Percentiles rank a stretch among this genome's conserved stretches.
These are phyloP conservation scores for Mellilla xanthometata DNA, from an alignment of 2,888 invertebrate genomes.

Conservation along the genomic window DNA sequence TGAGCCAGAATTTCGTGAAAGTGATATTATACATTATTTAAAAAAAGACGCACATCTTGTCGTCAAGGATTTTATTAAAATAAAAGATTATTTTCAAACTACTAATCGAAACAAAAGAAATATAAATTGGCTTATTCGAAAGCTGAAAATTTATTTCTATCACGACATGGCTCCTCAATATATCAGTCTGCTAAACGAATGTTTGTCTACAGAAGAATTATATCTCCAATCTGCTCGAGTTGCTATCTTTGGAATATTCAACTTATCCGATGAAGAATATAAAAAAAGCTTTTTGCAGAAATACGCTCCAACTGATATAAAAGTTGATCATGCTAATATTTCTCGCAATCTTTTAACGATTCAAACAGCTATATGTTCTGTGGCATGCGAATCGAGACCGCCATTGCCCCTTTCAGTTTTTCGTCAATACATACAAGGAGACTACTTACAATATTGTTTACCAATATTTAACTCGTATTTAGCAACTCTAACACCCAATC, in stretches of 20 bases:
- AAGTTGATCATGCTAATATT: conserved; percentile 43
- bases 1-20: neutral
- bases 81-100: conserved; percentile 11
- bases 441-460: conserved; percentile 48
- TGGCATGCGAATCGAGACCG: conserved; percentile 46
- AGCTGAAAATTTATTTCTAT: conserved; percentile 18
- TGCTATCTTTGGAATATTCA: conserved; percentile 46
- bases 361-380: conserved; percentile 52
- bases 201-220: conserved; percentile 8
- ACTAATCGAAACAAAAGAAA: neutral
- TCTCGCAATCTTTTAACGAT: conserved; percentile 35
- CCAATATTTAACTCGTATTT: conserved; percentile 49
- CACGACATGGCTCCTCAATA: conserved; percentile 17
- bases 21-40: conserved; percentile 9
- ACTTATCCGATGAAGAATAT: conserved; percentile 38
- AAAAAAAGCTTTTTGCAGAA: conserved; percentile 44
- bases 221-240: conserved; percentile 18
- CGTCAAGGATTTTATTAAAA: conserved; percentile 13
- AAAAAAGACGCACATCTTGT: conserved; percentile 20
- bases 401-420: conserved; percentile 44
- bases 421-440: conserved; percentile 48
- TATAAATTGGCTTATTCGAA: conserved; percentile 15
- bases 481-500: conserved; percentile 41
- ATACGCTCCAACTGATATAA: conserved; percentile 41
- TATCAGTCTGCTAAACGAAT: conserved; percentile 19